Conservation (phyloP, 2,113 vertebrate species). For the Plectropomus leopardus region DNA sequence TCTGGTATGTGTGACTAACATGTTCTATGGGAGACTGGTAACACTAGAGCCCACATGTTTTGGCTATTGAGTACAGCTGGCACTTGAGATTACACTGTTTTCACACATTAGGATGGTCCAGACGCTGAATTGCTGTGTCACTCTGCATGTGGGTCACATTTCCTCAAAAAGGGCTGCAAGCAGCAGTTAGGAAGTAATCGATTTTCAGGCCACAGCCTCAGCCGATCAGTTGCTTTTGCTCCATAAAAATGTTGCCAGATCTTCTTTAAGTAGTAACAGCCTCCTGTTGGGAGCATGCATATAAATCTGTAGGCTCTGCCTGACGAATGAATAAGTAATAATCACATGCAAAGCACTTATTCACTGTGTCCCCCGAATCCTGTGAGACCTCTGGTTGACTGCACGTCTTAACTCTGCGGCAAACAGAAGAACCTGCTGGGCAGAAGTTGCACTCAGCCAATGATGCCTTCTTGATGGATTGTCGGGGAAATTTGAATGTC, state of each 20-base stretch:
- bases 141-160: slow-evolving; percentile 41
- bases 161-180: slow-evolving; percentile 41
- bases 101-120: slow-evolving; percentile 25
- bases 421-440: slow-evolving; percentile 60
- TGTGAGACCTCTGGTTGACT: slow-evolving; percentile 22
- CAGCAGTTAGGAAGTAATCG: slow-evolving; percentile 42
- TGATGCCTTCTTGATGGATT: slow-evolving; percentile 56
- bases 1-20: slow-evolving; percentile 83
- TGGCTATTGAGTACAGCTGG: slow-evolving; percentile 63
- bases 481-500: slow-evolving; percentile 57
- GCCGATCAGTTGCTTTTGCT: slow-evolving; percentile 46
- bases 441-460: slow-evolving; percentile 35
- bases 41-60: slow-evolving; percentile 74
- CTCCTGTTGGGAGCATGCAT: slow-evolving; percentile 31
- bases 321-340: slow-evolving; percentile 59
- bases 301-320: slow-evolving; percentile 40
- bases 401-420: slow-evolving; percentile 51
- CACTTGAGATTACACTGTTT: slow-evolving; percentile 52
- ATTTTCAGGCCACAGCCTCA: slow-evolving; percentile 47
- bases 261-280: slow-evolving; percentile 26
- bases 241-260: slow-evolving; percentile 50
- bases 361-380: slow-evolving; percentile 29
- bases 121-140: slow-evolving; percentile 33
- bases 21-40: slow-evolving; percentile 59
- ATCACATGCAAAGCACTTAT: slow-evolving; percentile 58